A percentile compares a stretch with the other conserved stretches of the same genome.
phyloP scores from a whole-genome alignment of 1,140 invertebrate genomes.

The Solenopsis invicta region DNA sequence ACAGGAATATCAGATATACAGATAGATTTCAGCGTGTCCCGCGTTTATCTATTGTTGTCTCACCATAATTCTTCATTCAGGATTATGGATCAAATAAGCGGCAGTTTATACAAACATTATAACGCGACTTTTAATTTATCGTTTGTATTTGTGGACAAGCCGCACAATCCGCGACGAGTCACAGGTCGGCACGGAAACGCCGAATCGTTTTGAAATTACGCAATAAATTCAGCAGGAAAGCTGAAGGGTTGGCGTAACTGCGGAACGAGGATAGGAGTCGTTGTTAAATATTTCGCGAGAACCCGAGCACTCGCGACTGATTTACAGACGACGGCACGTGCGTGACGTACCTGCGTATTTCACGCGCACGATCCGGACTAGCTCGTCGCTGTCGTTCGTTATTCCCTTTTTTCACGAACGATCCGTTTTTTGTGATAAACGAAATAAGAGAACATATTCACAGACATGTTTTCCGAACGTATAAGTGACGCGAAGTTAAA shows the following conservation, averaged over 20 bases:
- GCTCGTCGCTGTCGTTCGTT: constrained; percentile 17
- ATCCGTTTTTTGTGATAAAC: constrained; percentile 26
- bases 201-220: constrained; percentile 65
- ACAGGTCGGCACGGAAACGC: constrained; percentile 4
- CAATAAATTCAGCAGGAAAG: constrained; percentile 32
- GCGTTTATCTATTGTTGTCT: not conserved
- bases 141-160: constrained; percentile 36
- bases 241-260: not conserved
- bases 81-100: constrained; percentile 29
- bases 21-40: not conserved
- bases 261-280: constrained; percentile 28
- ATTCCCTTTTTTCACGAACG: not conserved
- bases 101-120: constrained; percentile 35
- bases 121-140: constrained; percentile 64
- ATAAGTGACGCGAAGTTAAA: constrained; percentile 16
- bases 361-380: constrained; percentile 4
- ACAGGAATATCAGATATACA: no score
- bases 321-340: constrained; percentile 50
- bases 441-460: constrained; percentile 26
- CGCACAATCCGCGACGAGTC: constrained; percentile 25
- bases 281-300: constrained; percentile 43
- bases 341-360: constrained; percentile 62
- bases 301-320: constrained; percentile 53
- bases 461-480: constrained; percentile 31
- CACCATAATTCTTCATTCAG: not conserved